Evolutionary conservation across 2,113 vertebrate species (phyloP).

Genomic region (Petrocephalus zakoni): DNA sequence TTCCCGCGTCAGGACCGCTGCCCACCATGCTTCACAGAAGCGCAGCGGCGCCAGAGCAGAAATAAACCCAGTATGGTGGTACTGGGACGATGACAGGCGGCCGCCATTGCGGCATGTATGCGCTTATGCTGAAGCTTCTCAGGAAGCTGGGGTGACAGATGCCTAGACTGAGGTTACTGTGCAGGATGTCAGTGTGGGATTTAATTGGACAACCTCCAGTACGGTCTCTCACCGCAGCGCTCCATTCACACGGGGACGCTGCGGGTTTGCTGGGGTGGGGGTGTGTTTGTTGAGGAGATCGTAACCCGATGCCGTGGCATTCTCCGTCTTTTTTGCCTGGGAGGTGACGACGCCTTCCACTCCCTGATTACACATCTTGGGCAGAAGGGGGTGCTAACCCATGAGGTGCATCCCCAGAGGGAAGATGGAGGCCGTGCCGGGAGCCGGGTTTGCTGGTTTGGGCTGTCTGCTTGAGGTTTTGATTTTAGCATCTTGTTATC

Average conservation of each 20-base stretch:
- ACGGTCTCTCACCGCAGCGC: background rate
- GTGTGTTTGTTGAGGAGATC: background rate
- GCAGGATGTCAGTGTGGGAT: background rate
- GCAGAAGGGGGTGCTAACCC: background rate
- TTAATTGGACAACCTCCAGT: background rate
- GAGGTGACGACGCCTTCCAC: background rate
- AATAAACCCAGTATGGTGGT: background rate
- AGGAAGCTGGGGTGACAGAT: background rate
- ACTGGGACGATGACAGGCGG: background rate
- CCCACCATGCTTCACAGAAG: background rate
- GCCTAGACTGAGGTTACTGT: background rate
- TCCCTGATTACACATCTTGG: slow-evolving; percentile 16
- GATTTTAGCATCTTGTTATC: background rate
- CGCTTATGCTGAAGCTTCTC: background rate
- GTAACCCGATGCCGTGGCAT: background rate
- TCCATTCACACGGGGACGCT: background rate
- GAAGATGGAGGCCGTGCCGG: background rate
- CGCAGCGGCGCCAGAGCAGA: background rate
- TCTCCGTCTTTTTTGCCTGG: background rate
- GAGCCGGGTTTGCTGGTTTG: background rate
- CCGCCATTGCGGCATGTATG: background rate
- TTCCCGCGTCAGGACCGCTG: background rate
- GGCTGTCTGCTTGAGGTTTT: background rate
- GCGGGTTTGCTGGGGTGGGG: background rate
- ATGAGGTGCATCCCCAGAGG: background rate